Evolutionary conservation across 1,140 invertebrate genomes (phyloP).

Genomic region (Drosophila suzukii): DNA sequence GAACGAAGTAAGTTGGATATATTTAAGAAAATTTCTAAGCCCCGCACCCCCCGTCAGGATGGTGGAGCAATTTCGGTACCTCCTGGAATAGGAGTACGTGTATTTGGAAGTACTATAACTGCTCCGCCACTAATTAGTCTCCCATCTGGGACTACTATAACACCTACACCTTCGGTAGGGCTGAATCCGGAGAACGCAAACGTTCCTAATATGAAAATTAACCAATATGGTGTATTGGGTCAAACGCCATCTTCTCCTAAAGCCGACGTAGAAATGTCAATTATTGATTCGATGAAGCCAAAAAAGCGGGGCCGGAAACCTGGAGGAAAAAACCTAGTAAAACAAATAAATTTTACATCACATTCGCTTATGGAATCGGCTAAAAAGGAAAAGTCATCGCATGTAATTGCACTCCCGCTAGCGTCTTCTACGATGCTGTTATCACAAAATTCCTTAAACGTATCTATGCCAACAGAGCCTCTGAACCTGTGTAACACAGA

Average conservation of each 20-base stretch:
- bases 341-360: constrained; percentile 1
- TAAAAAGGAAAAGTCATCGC: constrained; percentile 21
- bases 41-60: constrained; percentile 20
- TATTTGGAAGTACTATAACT: constrained; percentile 18
- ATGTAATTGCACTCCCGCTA: constrained; percentile 1
- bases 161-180: constrained; percentile 43
- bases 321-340: constrained; percentile 64
- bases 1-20: constrained; percentile 93
- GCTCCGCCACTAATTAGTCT: constrained; percentile 57
- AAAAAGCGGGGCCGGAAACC: constrained; percentile 78
- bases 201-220: neutral
- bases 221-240: neutral
- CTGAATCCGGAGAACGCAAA: constrained; percentile 1
- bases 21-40: constrained; percentile 90
- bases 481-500: constrained; percentile 45
- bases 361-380: constrained; percentile 3
- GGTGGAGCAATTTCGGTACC: neutral
- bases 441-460: neutral
- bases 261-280: constrained; percentile 4
- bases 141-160: constrained; percentile 79
- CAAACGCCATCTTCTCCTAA: neutral
- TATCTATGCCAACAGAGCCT: constrained; percentile 33
- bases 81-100: neutral
- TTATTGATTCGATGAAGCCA: constrained; percentile 42
- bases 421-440: neutral